A percentile compares a stretch with the other conserved stretches of the same genome.
phyloP scores from a whole-genome alignment of 2,888 invertebrate genomes.

The Trachelus stipa region DNA sequence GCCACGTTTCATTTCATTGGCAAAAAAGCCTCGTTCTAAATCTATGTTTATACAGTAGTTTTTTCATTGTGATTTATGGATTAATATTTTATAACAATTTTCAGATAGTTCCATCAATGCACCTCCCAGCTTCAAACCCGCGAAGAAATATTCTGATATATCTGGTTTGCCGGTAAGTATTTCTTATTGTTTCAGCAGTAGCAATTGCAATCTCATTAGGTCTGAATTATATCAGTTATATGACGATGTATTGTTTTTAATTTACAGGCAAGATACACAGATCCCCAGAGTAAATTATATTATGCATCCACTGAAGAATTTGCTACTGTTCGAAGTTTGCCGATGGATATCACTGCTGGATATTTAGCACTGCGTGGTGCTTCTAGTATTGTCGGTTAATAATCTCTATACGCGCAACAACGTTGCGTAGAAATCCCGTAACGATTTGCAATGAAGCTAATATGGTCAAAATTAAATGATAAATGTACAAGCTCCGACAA shows the following conservation, averaged over 20 bases:
- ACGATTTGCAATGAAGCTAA: too few relatives aligned
- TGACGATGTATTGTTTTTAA: neutral
- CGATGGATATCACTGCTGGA: conserved; percentile 92
- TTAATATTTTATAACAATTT: conserved; percentile 38
- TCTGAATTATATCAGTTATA: neutral
- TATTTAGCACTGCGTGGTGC: conserved; percentile 88
- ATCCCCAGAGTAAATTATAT: conserved; percentile 89
- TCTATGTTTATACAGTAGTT: neutral
- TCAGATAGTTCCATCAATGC: conserved; percentile 90
- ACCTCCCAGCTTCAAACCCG: conserved; percentile 90
- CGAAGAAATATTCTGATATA: conserved; percentile 94
- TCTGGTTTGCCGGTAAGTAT: conserved; percentile 81
- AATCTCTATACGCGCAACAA: conserved; percentile 15
- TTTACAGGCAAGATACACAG: conserved; percentile 82
- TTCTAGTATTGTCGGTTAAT: conserved; percentile 78
- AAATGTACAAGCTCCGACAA: too few relatives aligned
- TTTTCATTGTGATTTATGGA: conserved; percentile 2
- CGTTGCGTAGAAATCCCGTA: neutral
- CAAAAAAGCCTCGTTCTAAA: conserved; percentile 1
- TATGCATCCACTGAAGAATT: conserved; percentile 91
- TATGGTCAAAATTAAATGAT: too few relatives aligned
- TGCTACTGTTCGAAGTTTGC: conserved; percentile 84
- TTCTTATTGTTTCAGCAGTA: neutral
- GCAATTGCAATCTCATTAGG: neutral
- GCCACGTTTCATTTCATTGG: neutral